phyloP scores from a whole-genome alignment of 2,888 invertebrate species.

The Heliconius hortense region DNA sequence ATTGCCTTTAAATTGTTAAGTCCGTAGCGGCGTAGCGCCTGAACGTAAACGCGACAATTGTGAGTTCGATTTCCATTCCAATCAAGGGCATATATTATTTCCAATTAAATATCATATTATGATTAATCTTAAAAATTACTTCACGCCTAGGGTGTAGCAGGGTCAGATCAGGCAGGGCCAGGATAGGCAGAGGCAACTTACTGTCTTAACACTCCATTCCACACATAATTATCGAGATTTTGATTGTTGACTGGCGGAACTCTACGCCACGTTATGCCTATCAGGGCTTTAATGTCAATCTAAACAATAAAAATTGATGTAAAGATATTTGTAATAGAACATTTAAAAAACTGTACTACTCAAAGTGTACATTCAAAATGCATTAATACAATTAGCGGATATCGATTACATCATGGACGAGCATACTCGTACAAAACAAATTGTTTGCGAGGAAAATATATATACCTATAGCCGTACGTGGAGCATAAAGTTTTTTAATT shows the following conservation, averaged over 20 bases:
- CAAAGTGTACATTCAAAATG: slow-evolving; percentile 17
- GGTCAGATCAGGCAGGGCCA: background rate
- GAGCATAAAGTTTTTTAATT: slow-evolving; percentile 75
- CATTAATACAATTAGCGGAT: slow-evolving; percentile 41
- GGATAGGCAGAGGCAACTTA: background rate
- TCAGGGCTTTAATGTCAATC: background rate
- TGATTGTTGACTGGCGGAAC: background rate
- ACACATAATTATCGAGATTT: background rate
- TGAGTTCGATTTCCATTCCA: background rate
- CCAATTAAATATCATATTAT: background rate
- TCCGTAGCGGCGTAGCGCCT: background rate
- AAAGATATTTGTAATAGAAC: background rate
- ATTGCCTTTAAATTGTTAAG: background rate
- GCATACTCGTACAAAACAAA: slow-evolving; percentile 38
- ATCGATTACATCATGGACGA: slow-evolving; percentile 44
- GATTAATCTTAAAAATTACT: too few relatives aligned
- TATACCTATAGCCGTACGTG: slow-evolving; percentile 42
- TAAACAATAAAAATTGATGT: background rate
- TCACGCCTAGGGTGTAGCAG: too few relatives aligned
- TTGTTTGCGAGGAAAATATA: slow-evolving; percentile 46
- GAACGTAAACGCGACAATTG: background rate
- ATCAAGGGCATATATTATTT: background rate
- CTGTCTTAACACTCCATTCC: background rate
- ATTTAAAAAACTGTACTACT: background rate
- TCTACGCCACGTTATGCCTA: background rate